A percentile compares a stretch with the other conserved stretches of the same genome.
Evolutionary conservation across 2,113 vertebrate genomes (phyloP).

Genomic region (Tragulus kanchil): DNA sequence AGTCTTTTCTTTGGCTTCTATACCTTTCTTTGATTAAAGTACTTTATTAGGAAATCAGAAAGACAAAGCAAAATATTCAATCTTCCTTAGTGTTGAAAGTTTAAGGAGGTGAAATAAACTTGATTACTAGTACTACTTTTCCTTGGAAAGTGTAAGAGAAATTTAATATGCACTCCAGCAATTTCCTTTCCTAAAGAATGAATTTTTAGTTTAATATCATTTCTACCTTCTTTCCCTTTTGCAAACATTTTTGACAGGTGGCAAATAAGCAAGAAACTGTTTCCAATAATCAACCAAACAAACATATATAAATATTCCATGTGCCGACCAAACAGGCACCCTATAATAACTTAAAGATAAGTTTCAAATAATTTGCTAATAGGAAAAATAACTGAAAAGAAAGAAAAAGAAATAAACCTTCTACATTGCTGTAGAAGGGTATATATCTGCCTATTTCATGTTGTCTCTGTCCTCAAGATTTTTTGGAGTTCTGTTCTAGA

Average conservation of each 20-base stretch:
- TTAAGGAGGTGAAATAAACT: conserved; percentile 70
- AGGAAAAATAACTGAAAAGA: conserved; percentile 48
- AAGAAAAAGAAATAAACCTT: not conserved
- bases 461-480: not conserved
- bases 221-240: conserved; percentile 63
- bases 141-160: conserved; percentile 64
- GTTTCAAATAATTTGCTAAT: conserved; percentile 11
- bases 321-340: not conserved
- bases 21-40: not conserved
- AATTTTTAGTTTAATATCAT: conserved; percentile 53
- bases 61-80: not conserved
- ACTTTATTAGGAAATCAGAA: not conserved
- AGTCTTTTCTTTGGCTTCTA: not conserved
- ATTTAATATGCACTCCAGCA: conserved; percentile 64
- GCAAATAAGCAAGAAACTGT: conserved; percentile 52
- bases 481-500: not conserved
- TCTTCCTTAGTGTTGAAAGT: conserved; percentile 30
- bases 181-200: conserved; percentile 63
- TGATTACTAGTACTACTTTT: conserved; percentile 56
- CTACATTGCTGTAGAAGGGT: not conserved
- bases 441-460: not conserved
- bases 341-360: not conserved
- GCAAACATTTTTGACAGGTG: conserved; percentile 51
- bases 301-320: conserved; percentile 26
- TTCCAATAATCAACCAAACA: not conserved